Evolutionary conservation across 2,113 vertebrate genomes (phyloP), one percentile per base, ranked within the genome.

Genomic region (Eublepharis macularius): DNA sequence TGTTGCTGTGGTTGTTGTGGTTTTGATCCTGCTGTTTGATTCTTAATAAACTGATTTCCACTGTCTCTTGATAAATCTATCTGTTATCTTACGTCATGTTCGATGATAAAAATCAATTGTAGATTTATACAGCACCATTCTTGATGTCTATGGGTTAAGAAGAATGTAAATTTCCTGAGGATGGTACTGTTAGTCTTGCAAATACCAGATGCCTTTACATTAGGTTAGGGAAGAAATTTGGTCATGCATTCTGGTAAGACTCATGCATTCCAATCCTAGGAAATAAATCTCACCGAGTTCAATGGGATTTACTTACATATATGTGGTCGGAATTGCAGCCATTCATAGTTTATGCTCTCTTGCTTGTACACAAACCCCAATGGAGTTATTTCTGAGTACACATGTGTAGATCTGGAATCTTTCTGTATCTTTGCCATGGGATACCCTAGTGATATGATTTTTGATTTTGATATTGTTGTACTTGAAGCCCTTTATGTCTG

Each of bases 81-180:
- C 82, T 86, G 45, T 80, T 94, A 87, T 86, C 32, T 87, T 77
- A 4, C n/a, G 19, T 87, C 0, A 0, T 89, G 66, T 21, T 87
- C 57, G 90, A 63, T 82, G 89, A 88, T 85, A 93, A 87, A 90
- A 91, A 86, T 65, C 4, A 63, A 88, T 74, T 68, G 29, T 41
- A 43, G 65, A 7, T 45, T 68, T 82, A 43, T 79, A 24, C 66
- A 63, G 26, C 10, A 63, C 60, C 19, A 24, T 63, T 26, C 24
- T 63, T 63, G 5, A 63, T 29, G 26, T 63, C 60, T 29, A 29
- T 63, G 60, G 1, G 11, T 63, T 63, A 8, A 9, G 26, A 63
- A 63, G 24, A 26, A 26, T 63, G 19, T 63, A 63, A 63, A 24
- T 63, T 63, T 29, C 60, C 60, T 29, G 26, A 63, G 60, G 19